Evolutionary conservation across 2,888 invertebrate species (phyloP), one percentile per base, ranked within the genome.

Genomic region (Tetragnatha montana): DNA sequence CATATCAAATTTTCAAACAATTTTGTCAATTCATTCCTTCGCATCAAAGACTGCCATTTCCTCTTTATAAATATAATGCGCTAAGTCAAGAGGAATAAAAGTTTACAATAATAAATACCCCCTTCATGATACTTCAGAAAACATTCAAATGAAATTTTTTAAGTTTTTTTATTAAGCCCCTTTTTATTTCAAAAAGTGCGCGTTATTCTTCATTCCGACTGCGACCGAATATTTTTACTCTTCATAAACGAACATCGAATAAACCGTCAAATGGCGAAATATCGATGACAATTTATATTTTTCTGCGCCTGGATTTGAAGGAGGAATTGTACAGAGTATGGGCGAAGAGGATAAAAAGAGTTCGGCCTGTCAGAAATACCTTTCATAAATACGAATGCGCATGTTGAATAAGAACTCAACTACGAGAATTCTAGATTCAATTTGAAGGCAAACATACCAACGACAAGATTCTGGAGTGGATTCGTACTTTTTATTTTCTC

Each of bases 301-400:
- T 60, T 6, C 60, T 60, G 60, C 60, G 14, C 60, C 60, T 60
- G 60, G 14, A 12, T 60, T 14, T 60, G 60, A 60, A 78, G 60
- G 14, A 19, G 60, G 22, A 2, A 19, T 51, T n/a, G 51, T 78
- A 60, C 19, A 70, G 47, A 21, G 22, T 78, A 14, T 19, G 60
- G 50, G n/a, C n/a, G n/a, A 14, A 51, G 47, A 22, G 21, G 12
- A 22, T 19, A 78, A 78, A 78, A 19, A 14, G 76, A 76, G 50
- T 78, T 51, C 51, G 78, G 10, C n/a, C 12, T 60, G 60, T 21
- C 51, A 51, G 6, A 51, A 78, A 78, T 60, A 22, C n/a, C 19
- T 78, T 50, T 51, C 51, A 78, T 78, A 78, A 78, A 78, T 78
- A 51, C 78, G 60, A 78, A 78, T 78, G 78, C 51, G 12, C 51